Base-by-base conservation (phyloP, 1,140 invertebrate species). In the Theocolax elegans region DNA sequence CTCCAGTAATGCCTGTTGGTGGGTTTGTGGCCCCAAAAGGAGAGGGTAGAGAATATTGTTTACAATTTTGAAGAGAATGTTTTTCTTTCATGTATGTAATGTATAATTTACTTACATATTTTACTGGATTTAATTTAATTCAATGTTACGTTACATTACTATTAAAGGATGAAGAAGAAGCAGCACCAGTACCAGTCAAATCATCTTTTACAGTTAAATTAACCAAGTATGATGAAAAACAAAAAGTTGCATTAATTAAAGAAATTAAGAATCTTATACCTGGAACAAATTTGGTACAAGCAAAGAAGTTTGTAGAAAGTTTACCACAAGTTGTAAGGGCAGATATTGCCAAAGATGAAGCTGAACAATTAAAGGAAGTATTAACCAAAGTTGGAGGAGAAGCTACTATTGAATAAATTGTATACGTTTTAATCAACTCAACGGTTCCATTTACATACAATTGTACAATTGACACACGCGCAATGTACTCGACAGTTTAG, bases 271-370 rank as follows among this genome's bases (percentile, higher is more conserved):
- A 85, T 77, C 81, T 96, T 46, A 81, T 99, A 35, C 94, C 97
- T 81, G 96, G 96, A 53, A 95, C 95, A 88, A 99, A 99, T 73
- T 67, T 60, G 51, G 76, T 87, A 31, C 89, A 99, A 91, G 97
- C 98, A 0, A 99, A 99, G 86, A 99, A 99, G 82, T 99, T 99
- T 89, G 97, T 99, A 1, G 98, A 99, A 85, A 93, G 92, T 79
- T 89, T 90, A 13, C 98, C 98, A 0, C 90, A 92, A 31, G 84
- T 97, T 62, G 91, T 99, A 0, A 97, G 95, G 83, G 89, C 90
- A 49, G 96, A 99, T 77, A 87, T 99, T 72, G 80, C 89, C 3
- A 98, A 99, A 88, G 96, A 97, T 23, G 98, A 99, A 84, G 96
- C 97, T 15, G 97, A 99, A 67, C 93, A 95, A 84, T 81, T 99